Conservation (phyloP, 2,113 vertebrate genomes). For the Ranitomeya variabilis region DNA sequence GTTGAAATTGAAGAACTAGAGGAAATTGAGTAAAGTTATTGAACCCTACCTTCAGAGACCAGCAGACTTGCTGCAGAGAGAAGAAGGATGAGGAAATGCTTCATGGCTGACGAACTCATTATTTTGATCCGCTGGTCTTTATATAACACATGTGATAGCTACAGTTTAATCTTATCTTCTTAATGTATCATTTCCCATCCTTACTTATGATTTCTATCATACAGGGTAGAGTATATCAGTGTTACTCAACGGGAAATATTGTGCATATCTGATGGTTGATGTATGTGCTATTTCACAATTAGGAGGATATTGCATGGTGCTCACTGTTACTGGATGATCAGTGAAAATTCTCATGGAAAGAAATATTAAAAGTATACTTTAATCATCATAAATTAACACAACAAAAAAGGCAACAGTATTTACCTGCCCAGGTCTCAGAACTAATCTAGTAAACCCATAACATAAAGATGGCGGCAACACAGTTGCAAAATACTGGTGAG, state of each 20-base stretch:
- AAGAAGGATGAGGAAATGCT: background rate
- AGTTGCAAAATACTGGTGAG: no score
- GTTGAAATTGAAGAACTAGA: background rate
- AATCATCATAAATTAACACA: background rate
- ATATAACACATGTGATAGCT: background rate
- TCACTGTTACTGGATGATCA: background rate
- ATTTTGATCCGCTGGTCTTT: background rate
- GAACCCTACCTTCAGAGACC: background rate
- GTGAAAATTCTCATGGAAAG: background rate
- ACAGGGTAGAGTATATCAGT: no score
- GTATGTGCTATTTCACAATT: background rate
- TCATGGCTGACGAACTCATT: background rate
- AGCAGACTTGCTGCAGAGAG: conserved; percentile 7
- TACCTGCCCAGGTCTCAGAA: no score
- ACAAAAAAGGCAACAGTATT: no score
- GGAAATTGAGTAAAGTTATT: background rate
- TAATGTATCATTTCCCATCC: no score
- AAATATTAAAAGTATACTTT: background rate
- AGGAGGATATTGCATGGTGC: background rate
- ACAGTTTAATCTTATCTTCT: background rate
- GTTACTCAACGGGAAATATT: background rate
- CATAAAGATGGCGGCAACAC: no score
- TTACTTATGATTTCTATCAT: no score
- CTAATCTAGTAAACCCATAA: no score
- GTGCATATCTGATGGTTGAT: background rate